Base-by-base conservation (phyloP, 2,888 invertebrate genomes). In the Sphinx pinastri region DNA sequence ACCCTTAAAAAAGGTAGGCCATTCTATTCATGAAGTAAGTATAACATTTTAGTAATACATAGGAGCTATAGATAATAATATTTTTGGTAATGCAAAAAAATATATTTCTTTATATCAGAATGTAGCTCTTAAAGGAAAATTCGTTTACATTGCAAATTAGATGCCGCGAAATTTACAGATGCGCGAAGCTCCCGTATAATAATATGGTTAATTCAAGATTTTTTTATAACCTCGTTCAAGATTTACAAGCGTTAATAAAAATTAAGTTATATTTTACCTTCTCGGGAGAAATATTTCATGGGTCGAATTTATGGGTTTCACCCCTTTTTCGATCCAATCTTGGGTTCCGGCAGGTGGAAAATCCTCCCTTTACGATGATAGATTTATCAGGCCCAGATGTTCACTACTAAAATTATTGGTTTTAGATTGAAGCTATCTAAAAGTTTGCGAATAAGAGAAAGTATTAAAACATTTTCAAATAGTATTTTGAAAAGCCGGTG, bases 171-270 rank as follows among this genome's bases (percentile, higher is more conserved):
- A 63, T 49, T 19, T 55, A 49, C 49, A 47, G 13, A 63, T 5
- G 47, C 6, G 16, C 49, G 12, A 47, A 47, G 19, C 63, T 60
- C 59, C n/a, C 1, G 19, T 63, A 25, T 49, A 49, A 19, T 13
- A 19, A 49, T 49, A 63, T 63, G 19, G 49, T 63, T 49, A 63
- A 19, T 49, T 49, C 63, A 49, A 16, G 14, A 31, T 11, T 16
- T 19, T 49, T 63, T 63, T 63, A 63, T 47, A 49, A 49, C 63
- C 19, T 49, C 19, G 47, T 63, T 47, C 47, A 47, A 63, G 16
- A 63, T 63, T 63, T 45, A 63, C 63, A 63, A 63, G 63, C 63
- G 47, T 63, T 63, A 63, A 63, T 63, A 63, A 63, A 49, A 63
- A 25, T 19, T 45, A 47, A 60, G 60, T 63, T 63, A 63, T 49